These are phyloP conservation scores for Oncorhynchus nerka DNA, from an alignment of 2,113 vertebrate species.

Conservation along the genomic window DNA sequence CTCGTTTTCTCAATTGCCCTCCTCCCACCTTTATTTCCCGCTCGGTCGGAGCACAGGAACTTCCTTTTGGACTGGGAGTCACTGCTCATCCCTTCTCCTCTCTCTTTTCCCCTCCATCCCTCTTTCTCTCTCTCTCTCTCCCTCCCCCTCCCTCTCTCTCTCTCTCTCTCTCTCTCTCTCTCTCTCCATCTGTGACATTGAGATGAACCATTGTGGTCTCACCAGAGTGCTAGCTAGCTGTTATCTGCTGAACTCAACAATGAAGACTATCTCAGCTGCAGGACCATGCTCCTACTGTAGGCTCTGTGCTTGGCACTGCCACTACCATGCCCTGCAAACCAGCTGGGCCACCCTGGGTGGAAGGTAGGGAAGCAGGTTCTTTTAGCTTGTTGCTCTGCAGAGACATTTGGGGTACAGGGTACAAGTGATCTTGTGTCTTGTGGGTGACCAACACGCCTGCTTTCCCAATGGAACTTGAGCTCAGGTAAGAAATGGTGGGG, in stretches of 20 bases:
- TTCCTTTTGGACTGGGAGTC: neutral
- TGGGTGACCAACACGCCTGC: neutral
- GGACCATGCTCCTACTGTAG: conserved; percentile 6
- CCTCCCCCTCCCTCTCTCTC: too few relatives aligned
- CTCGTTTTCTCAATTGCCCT: conserved; percentile 31
- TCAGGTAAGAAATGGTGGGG: conserved; percentile 49
- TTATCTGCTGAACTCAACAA: conserved; percentile 19
- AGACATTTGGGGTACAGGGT: too few relatives aligned
- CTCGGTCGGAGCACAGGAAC: conserved; percentile 9
- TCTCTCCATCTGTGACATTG: conserved; percentile 19
- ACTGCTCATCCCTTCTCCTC: conserved; percentile 41
- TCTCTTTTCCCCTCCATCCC: conserved; percentile 19
- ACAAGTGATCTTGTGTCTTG: neutral
- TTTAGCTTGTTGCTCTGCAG: too few relatives aligned
- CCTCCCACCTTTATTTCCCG: conserved; percentile 8
- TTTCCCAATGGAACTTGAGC: conserved; percentile 23
- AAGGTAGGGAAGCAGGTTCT: neutral
- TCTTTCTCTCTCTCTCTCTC: neutral
- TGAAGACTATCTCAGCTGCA: conserved; percentile 27
- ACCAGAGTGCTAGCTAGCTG: conserved; percentile 6
- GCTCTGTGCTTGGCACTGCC: conserved; percentile 14
- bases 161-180: neutral
- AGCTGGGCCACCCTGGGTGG: conserved; percentile 1
- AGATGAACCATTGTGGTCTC: conserved; percentile 37
- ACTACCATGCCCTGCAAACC: conserved; percentile 8